Evolutionary conservation across 2,888 invertebrate genomes (phyloP), one percentile per base, ranked within the genome.

Genomic region (Phasia obesa): DNA sequence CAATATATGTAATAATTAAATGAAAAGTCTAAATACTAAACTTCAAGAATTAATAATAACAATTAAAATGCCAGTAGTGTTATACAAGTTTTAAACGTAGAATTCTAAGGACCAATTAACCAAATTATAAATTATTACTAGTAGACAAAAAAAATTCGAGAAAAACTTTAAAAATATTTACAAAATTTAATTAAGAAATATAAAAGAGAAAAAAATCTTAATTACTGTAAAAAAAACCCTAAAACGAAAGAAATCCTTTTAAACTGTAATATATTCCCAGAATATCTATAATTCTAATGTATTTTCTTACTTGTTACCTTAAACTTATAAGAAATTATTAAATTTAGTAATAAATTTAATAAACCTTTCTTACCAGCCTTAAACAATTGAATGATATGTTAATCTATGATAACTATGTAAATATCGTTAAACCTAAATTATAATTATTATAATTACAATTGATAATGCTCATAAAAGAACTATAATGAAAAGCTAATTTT

Each of bases 31-130:
- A 2, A 38, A 38, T 38, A 13, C 1, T 4, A 13, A 38, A 38
- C 11, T 11, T 38, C 3, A 38, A 13, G 38, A 38, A 38, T 3
- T 38, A 15, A 42, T 42, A 35, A 35, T 42, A 35, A 35, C 1
- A 35, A 11, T 11, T 2, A 3, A 42, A 42, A 47, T 53, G 47
- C 62, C 35, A 76, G 55, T 79, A 76, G 77, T 73, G 59, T 64
- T 59, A 67, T 27, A 73, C 31, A 70, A 53, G 70, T 74, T 84
- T 77, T 81, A 76, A 74, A 74, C 55, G 77, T 85, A 83, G 83
- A 65, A 81, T 83, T 80, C 79, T 85, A 85, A 85, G 85, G 85
- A 85, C 85, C 85, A 85, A 85, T 84, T 85, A 78, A 80, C 57
- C 19, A 70, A 70, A 82, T 74, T 73, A 78, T 65, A n/a, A 65